A percentile compares a stretch with the other conserved stretches of the same genome.
Evolutionary conservation across 2,888 invertebrate genomes (phyloP).

Genomic region (Dascillus cervinus): DNA sequence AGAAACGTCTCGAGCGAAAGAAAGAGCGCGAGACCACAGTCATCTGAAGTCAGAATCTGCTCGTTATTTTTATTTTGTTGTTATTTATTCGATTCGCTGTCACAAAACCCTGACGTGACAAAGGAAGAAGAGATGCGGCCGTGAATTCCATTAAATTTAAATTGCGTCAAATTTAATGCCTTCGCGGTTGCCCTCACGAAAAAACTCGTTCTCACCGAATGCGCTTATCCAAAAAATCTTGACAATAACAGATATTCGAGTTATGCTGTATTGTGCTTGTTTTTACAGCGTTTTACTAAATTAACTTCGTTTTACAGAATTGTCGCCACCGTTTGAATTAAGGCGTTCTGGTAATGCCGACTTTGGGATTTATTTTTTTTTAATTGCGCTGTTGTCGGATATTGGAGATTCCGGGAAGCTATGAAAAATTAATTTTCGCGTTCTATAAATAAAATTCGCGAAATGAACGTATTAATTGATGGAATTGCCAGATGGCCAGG

Average conservation of each 20-base stretch:
- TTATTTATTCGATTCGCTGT: slow-evolving; percentile 14
- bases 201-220: slow-evolving; percentile 18
- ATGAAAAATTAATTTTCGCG: too few species aligned
- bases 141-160: slow-evolving; percentile 30
- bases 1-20: slow-evolving; percentile 4
- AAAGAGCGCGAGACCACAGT: slow-evolving; percentile 3
- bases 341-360: too few species aligned
- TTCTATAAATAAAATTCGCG: too few species aligned
- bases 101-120: slow-evolving; percentile 11
- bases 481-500: slow-evolving; percentile 18
- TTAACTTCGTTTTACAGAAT: slow-evolving; percentile 1
- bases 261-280: slow-evolving; percentile 12
- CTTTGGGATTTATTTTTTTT: too few species aligned
- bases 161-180: slow-evolving; percentile 31
- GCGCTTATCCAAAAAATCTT: slow-evolving; percentile 11
- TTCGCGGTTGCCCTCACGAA: slow-evolving; percentile 22
- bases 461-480: slow-evolving; percentile 11
- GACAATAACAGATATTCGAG: slow-evolving; percentile 13
- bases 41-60: slow-evolving; percentile 11
- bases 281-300: slow-evolving; percentile 5
- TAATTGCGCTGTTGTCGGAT: too few species aligned
- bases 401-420: too few species aligned
- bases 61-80: slow-evolving; percentile 8
- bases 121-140: slow-evolving; percentile 14
- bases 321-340: too few species aligned